Evolutionary conservation across 2,113 vertebrate species (phyloP).

Genomic region (Mus pahari): DNA sequence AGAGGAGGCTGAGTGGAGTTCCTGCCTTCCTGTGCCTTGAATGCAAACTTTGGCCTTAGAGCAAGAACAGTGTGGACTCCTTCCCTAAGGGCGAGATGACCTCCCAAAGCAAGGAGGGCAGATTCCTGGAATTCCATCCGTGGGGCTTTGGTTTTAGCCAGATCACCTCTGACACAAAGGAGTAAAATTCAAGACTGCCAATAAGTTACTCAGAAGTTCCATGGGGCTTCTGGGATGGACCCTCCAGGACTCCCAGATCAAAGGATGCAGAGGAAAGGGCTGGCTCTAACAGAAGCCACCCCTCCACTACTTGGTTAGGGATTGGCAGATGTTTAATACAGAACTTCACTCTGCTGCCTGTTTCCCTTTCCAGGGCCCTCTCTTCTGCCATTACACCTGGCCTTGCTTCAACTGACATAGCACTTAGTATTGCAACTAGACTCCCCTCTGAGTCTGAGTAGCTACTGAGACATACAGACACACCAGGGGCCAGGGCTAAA

Average conservation of each 20-base stretch:
- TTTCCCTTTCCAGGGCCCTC: rapidly evolving
- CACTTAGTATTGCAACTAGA: neutral
- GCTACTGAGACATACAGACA: neutral
- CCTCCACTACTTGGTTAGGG: neutral
- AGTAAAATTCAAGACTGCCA: neutral
- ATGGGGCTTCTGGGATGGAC: neutral
- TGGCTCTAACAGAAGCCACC: neutral
- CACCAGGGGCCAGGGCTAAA: neutral
- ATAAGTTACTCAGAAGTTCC: slow-evolving; percentile 32
- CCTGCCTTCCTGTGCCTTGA: neutral
- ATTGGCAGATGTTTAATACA: neutral
- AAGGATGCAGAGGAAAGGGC: neutral
- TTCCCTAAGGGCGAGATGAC: slow-evolving; percentile 61
- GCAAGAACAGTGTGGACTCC: slow-evolving; percentile 9
- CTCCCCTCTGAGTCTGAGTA: neutral
- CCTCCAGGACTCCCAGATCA: slow-evolving; percentile 17
- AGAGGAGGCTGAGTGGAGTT: neutral
- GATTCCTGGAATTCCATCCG: slow-evolving; percentile 68
- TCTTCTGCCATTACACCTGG: neutral
- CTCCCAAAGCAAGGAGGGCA: slow-evolving; percentile 52
- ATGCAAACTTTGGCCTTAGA: slow-evolving; percentile 46
- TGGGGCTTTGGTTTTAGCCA: slow-evolving; percentile 22
- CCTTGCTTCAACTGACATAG: neutral
- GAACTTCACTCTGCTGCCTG: neutral
- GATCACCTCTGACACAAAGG: neutral